A percentile compares a stretch with the other conserved stretches of the same genome.
Conservation (phyloP, 2,113 vertebrate genomes). For the Trichomycterus rosablanca region DNA sequence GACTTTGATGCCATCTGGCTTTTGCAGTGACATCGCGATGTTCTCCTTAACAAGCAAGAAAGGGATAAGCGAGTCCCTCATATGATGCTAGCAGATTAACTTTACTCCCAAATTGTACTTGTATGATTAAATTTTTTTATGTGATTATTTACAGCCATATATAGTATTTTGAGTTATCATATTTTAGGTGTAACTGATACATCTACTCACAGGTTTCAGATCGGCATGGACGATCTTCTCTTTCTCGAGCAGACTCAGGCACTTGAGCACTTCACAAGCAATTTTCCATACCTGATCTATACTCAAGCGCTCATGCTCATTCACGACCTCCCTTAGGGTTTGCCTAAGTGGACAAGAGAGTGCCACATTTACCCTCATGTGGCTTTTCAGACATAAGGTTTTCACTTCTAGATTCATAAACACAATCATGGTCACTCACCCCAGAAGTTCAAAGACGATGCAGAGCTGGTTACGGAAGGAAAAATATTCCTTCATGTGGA, state of each 20-base stretch:
- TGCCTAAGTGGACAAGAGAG: background rate
- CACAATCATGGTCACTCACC: background rate
- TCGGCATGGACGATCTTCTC: slow-evolving; percentile 92
- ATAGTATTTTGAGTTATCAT: no score
- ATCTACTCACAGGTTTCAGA: slow-evolving; percentile 75
- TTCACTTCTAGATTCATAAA: no score
- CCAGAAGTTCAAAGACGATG: background rate
- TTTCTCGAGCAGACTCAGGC: slow-evolving; percentile 80
- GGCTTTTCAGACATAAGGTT: no score
- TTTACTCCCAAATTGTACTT: background rate
- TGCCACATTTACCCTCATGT: no score
- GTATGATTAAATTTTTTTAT: no score
- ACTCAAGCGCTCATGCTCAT: background rate
- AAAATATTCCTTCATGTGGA: background rate
- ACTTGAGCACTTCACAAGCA: slow-evolving; percentile 63
- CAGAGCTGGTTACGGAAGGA: background rate
- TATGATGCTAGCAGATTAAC: background rate
- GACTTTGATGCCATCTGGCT: slow-evolving; percentile 83
- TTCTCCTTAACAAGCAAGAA: slow-evolving; percentile 72
- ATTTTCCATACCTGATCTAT: background rate
- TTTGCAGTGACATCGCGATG: slow-evolving; percentile 80
- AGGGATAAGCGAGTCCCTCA: background rate
- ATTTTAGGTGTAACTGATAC: background rate
- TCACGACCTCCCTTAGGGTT: background rate
- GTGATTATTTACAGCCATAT: no score